Conservation (phyloP, 1,140 invertebrate genomes). For the Aricia agestis region DNA sequence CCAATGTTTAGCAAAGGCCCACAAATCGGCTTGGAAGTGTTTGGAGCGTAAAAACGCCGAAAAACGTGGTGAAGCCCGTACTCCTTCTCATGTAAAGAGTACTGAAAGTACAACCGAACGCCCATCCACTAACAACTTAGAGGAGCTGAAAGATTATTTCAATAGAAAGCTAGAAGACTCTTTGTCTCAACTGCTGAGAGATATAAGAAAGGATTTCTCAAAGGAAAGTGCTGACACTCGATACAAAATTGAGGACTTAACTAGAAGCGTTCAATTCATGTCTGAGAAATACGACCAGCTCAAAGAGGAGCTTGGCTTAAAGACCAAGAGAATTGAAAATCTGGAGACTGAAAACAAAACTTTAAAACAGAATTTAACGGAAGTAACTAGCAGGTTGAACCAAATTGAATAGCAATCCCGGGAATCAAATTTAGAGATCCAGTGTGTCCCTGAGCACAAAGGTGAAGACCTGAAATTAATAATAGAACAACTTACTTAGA, state of each 20-base stretch:
- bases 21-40: neutral
- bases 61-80: neutral
- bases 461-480: too few species aligned
- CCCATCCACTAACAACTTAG: too few species aligned
- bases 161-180: neutral
- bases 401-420: neutral
- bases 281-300: conserved; percentile 20
- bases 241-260: conserved; percentile 20
- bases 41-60: neutral
- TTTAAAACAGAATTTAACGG: neutral
- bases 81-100: too few species aligned
- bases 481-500: too few species aligned
- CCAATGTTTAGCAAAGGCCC: neutral
- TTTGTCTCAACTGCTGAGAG: neutral
- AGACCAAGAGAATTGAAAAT: conserved; percentile 3
- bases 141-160: neutral
- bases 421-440: too few species aligned
- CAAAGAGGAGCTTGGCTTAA: conserved; percentile 6
- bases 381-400: neutral
- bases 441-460: too few species aligned
- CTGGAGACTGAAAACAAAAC: neutral
- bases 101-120: too few species aligned
- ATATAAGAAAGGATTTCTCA: neutral
- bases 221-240: conserved; percentile 18
- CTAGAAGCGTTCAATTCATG: conserved; percentile 19